Evolutionary conservation across 1,140 invertebrate genomes (phyloP), one percentile per base, ranked within the genome.

Genomic region (Druon quercuslanigerum): DNA sequence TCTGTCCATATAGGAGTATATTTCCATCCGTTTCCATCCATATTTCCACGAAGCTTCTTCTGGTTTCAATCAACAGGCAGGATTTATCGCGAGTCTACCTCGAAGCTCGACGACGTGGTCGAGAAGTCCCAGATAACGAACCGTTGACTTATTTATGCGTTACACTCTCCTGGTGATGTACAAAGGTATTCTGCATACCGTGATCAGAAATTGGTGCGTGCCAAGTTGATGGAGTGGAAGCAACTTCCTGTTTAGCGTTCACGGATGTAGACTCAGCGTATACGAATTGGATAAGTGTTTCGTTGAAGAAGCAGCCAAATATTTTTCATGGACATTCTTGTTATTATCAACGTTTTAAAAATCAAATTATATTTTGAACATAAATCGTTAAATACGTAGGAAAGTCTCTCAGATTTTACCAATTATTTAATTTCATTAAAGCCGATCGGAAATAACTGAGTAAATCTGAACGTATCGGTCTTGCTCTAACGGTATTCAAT

Each of bases 91-190:
- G 25, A n/a, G 33, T 16, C 71, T 72, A 73, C 76, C 71, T 73
- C 57, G 66, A 66, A 66, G 40, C 60, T 66, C n/a, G 60, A 66
- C 60, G 60, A 66, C 66, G 76, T 46, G 40, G 40, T 77, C 72
- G 76, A 77, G 71, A 77, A 57, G 56, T 77, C 60, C 71, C 76
- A 77, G 76, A 77, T 77, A 77, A 73, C 76, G 40, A 66, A 40
- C 60, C 60, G 60, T 46, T 66, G 60, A 66, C 60, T 66, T 66
- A 66, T 66, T 66, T 66, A 66, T 40, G 60, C 14, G 25, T 66
- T 66, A 66, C 60, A 66, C 40, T 33, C 57, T 60, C 3, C 60
- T 16, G 16, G 25, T 66, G 60, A 46, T 66, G 60, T 40, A 66
- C 60, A 66, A 66, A 66, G 60, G 60, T 66, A 66, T 66, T 66